phyloP scores from a whole-genome alignment of 2,113 vertebrate species.

The Chauna torquata region DNA sequence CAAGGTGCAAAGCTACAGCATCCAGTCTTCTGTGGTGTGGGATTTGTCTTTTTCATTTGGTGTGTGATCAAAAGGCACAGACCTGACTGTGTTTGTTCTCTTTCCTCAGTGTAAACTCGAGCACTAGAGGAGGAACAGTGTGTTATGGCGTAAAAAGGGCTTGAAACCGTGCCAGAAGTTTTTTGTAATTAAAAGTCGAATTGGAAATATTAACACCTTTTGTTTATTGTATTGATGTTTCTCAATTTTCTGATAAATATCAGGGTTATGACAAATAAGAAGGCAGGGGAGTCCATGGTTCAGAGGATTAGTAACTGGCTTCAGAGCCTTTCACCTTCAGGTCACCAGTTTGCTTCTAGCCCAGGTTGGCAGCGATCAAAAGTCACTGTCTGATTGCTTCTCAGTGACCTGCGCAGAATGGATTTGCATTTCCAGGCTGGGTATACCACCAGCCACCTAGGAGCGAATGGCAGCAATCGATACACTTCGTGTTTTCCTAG shows the following conservation, averaged over 20 bases:
- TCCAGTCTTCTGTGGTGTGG: not conserved
- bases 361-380: not conserved
- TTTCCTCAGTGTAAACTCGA: not conserved
- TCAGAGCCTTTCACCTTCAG: not conserved
- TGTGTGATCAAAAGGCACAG: slow-evolving; percentile 8
- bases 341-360: not conserved
- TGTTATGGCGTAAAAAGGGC: slow-evolving; percentile 22
- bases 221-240: slow-evolving; percentile 5
- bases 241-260: slow-evolving; percentile 36
- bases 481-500: not conserved
- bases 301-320: not conserved
- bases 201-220: slow-evolving; percentile 34
- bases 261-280: not conserved
- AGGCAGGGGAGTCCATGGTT: not conserved
- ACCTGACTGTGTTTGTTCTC: slow-evolving; percentile 36
- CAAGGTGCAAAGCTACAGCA: not conserved
- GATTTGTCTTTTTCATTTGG: slow-evolving; percentile 23
- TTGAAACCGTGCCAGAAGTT: slow-evolving; percentile 54
- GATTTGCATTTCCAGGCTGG: not conserved
- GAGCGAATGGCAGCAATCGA: not conserved
- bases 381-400: not conserved
- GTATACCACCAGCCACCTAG: not conserved
- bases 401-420: not conserved
- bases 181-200: slow-evolving; percentile 63
- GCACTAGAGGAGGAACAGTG: slow-evolving; percentile 12